Percentiles rank a stretch among this genome's conserved stretches.
Conservation (phyloP, 2,797 vertebrate species). For the Anas georgica region DNA sequence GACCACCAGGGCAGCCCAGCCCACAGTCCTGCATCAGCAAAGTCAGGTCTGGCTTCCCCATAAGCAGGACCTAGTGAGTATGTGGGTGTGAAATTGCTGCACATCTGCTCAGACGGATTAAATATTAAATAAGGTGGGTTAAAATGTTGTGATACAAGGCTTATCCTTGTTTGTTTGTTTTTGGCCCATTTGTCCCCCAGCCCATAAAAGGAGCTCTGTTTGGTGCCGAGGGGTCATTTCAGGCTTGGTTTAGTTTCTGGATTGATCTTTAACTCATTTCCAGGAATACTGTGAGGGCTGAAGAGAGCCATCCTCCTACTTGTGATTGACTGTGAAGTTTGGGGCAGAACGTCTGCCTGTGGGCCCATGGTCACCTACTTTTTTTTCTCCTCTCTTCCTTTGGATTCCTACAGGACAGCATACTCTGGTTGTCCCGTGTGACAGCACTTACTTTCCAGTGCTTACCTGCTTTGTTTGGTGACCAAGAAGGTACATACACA, state of each 20-base stretch:
- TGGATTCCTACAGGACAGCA: background rate
- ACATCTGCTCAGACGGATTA: background rate
- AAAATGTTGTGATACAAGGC: background rate
- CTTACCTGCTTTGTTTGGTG: background rate
- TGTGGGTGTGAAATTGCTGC: background rate
- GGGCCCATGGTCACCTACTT: background rate
- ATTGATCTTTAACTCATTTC: background rate
- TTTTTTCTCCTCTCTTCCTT: background rate
- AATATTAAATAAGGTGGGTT: background rate
- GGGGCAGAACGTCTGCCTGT: background rate
- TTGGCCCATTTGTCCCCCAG: background rate
- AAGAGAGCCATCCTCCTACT: background rate
- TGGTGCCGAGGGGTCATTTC: background rate
- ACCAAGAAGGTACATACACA: accelerated
- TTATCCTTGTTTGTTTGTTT: background rate
- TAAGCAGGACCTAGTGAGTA: background rate
- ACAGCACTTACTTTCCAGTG: background rate
- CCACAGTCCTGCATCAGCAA: background rate
- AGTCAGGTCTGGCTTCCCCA: background rate
- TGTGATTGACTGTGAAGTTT: background rate
- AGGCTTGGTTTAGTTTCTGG: background rate
- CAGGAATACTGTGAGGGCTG: accelerated
- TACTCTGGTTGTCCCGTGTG: background rate
- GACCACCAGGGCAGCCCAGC: background rate
- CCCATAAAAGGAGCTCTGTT: background rate